phyloP scores from a whole-genome alignment of 2,797 vertebrate genomes.

The Jordanella pulchra region DNA sequence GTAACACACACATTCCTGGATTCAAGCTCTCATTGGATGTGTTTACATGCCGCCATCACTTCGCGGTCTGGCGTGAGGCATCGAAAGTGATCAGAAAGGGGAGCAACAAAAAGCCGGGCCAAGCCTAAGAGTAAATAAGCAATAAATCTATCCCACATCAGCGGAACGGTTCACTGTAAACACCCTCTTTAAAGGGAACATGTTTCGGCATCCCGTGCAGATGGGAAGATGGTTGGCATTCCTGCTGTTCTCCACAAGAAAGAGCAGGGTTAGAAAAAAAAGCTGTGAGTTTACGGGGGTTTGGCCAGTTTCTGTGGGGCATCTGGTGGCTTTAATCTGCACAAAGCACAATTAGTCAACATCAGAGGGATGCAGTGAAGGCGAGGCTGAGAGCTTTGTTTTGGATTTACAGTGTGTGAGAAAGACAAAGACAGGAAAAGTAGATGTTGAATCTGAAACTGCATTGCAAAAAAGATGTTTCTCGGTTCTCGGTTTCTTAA shows the following conservation, averaged over 20 bases:
- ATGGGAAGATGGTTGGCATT: constrained; percentile 71
- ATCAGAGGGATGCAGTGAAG: constrained; percentile 41
- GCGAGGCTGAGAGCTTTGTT: constrained; percentile 18
- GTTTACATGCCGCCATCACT: constrained; percentile 73
- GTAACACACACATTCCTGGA: constrained; percentile 57
- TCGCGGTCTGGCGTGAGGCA: constrained; percentile 69
- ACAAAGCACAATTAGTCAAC: constrained; percentile 64
- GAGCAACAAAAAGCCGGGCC: constrained; percentile 51
- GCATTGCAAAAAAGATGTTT: constrained; percentile 18
- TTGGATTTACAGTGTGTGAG: constrained; percentile 34
- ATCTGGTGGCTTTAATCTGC: constrained; percentile 77
- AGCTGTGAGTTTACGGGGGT: constrained; percentile 53
- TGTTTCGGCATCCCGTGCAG: constrained; percentile 59
- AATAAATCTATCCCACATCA: constrained; percentile 78
- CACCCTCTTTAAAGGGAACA: constrained; percentile 58
- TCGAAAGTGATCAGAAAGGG: constrained; percentile 74
- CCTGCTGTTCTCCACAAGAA: constrained; percentile 75
- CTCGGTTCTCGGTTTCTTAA: too few relatives aligned
- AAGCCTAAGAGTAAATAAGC: constrained; percentile 76
- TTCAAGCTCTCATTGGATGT: constrained; percentile 50
- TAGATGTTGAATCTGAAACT: constrained; percentile 18
- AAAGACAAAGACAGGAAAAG: constrained; percentile 26
- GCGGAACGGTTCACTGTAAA: constrained; percentile 72
- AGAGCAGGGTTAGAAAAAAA: constrained; percentile 49
- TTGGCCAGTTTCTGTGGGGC: constrained; percentile 43